Evolutionary conservation across 64 coral and sea anemone species (phyloP).

Genomic region (Pachyseris speciosa): DNA sequence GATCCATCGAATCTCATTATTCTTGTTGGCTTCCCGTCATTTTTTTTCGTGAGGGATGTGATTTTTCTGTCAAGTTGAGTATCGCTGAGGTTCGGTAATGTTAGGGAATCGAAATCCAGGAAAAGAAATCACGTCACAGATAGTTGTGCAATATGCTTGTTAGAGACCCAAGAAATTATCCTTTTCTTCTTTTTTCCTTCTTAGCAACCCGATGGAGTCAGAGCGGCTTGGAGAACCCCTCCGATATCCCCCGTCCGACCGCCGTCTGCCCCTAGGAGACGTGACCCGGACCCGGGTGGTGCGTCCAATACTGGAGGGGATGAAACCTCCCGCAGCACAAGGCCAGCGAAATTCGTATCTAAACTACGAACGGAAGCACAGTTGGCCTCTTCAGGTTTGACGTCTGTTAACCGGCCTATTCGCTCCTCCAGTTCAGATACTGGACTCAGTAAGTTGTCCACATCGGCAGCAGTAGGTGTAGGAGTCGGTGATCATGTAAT

Average conservation of each 20-base stretch:
- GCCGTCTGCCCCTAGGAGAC: conserved; percentile 66
- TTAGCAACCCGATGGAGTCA: conserved; percentile 61
- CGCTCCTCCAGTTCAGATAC: conserved; percentile 31
- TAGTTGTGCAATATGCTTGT: too few species aligned
- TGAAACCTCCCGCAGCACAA: conserved; percentile 1
- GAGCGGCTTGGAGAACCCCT: conserved; percentile 85
- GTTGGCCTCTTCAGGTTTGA: conserved; percentile 54
- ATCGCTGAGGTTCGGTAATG: too few species aligned
- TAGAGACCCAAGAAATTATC: too few species aligned
- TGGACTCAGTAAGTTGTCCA: conserved; percentile 21
- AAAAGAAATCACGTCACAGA: too few species aligned
- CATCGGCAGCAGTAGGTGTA: not conserved
- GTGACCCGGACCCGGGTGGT: conserved; percentile 1
- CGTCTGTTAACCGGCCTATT: not conserved
- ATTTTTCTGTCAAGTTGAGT: too few species aligned
- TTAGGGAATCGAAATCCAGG: too few species aligned
- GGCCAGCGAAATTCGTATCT: conserved; percentile 69
- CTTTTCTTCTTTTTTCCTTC: not conserved
- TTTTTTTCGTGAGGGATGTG: too few species aligned
- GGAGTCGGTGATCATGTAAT: not conserved
- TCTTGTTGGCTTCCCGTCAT: too few species aligned
- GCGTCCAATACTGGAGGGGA: not conserved
- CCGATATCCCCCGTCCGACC: conserved; percentile 83
- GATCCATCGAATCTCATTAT: too few species aligned
- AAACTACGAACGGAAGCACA: conserved; percentile 83